These are phyloP conservation scores for Drosophila kanapiae DNA, from an alignment of 1,140 invertebrate genomes.

Conservation along the genomic window DNA sequence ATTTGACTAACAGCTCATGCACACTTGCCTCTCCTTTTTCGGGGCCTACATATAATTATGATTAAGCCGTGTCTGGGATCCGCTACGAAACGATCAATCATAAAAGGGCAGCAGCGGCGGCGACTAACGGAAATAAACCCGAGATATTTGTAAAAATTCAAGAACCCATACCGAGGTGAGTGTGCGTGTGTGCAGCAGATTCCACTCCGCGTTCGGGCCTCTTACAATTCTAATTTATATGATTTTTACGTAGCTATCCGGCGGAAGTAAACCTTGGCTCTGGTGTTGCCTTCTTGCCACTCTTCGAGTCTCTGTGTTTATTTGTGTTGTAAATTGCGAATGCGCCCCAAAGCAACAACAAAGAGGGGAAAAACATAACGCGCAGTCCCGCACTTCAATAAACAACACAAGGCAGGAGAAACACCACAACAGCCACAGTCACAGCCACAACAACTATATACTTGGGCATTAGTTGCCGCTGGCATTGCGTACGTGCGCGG, in stretches of 20 bases:
- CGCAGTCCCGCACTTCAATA: constrained; percentile 67
- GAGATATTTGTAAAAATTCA: constrained; percentile 20
- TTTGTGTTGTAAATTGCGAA: constrained; percentile 82
- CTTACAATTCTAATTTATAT: constrained; percentile 78
- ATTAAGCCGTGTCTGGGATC: constrained; percentile 38
- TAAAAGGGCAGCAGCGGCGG: constrained; percentile 55
- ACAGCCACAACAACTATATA: constrained; percentile 40
- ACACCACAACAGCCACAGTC: constrained; percentile 35
- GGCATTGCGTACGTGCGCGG: constrained; percentile 74
- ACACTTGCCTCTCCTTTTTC: constrained; percentile 9
- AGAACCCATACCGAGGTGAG: constrained; percentile 17
- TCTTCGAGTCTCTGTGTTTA: constrained; percentile 68
- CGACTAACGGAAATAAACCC: constrained; percentile 45
- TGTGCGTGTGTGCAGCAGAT: constrained; percentile 13
- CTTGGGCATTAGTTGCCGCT: constrained; percentile 71
- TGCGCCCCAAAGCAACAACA: constrained; percentile 63
- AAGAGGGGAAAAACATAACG: constrained; percentile 57
- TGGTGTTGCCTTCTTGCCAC: constrained; percentile 46
- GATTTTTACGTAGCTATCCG: constrained; percentile 81
- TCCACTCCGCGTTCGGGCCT: constrained; percentile 17
- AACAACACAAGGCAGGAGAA: constrained; percentile 75
- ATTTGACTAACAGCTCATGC: constrained; percentile 43
- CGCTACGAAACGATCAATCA: constrained; percentile 48
- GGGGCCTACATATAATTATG: constrained; percentile 35
- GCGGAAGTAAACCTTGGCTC: constrained; percentile 76